Conservation (phyloP, 2,888 invertebrate species). For the Aphidius colemani region DNA sequence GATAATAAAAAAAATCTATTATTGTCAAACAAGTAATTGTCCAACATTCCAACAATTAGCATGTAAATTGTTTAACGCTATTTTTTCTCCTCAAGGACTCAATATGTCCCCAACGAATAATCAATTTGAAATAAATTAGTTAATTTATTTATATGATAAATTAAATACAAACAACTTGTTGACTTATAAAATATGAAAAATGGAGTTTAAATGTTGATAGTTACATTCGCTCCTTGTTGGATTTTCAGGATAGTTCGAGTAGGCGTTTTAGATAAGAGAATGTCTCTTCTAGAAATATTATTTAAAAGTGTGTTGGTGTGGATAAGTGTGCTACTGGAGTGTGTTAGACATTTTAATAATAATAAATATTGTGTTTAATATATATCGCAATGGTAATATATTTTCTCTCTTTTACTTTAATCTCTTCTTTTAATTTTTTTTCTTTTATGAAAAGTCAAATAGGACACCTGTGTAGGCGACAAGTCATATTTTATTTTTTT, state of each 20-base stretch:
- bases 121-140: too few relatives aligned
- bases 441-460: neutral
- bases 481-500: neutral
- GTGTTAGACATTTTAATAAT: neutral
- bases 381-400: neutral
- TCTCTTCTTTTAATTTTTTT: too few relatives aligned
- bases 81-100: slow-evolving; percentile 4
- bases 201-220: slow-evolving; percentile 18
- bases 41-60: too few relatives aligned
- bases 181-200: neutral
- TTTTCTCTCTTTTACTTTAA: too few relatives aligned
- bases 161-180: slow-evolving; percentile 7
- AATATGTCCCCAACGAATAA: neutral
- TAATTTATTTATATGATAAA: slow-evolving; percentile 1
- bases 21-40: too few relatives aligned
- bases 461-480: neutral
- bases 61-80: neutral
- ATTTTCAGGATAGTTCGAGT: slow-evolving; percentile 3
- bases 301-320: neutral
- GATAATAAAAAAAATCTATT: too few relatives aligned
- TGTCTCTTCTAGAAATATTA: slow-evolving; percentile 21
- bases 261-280: slow-evolving; percentile 30
- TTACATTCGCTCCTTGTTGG: slow-evolving; percentile 36
- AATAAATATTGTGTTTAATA: too few relatives aligned
- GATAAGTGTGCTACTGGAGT: slow-evolving; percentile 12